Evolutionary conservation across 2,113 vertebrate species (phyloP).

Genomic region (Butorides virescens): DNA sequence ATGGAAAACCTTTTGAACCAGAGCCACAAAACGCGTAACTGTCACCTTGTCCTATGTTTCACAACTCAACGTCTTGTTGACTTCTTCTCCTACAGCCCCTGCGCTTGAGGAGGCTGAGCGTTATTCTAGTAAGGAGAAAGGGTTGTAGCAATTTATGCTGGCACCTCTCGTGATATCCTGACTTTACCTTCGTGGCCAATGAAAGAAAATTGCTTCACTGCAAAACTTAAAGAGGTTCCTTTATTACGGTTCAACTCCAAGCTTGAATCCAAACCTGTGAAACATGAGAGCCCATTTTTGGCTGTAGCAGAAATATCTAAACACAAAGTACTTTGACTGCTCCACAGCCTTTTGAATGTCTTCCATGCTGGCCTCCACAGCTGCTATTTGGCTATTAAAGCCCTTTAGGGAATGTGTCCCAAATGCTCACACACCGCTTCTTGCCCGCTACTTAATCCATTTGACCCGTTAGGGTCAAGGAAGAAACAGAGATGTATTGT

Average conservation of each 20-base stretch:
- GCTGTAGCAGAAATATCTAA: constrained; percentile 22
- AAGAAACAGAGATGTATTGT: not conserved
- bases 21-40: not conserved
- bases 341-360: not conserved
- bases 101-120: not conserved
- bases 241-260: constrained; percentile 24
- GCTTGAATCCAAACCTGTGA: constrained; percentile 26
- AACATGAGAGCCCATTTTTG: not conserved
- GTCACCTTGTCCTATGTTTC: not conserved
- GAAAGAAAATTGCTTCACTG: constrained; percentile 40
- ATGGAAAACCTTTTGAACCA: constrained; percentile 18
- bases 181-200: constrained; percentile 23
- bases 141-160: constrained; percentile 3
- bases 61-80: not conserved
- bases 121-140: not conserved
- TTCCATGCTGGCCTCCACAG: constrained; percentile 10
- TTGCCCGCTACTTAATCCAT: not conserved
- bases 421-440: not conserved
- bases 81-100: not conserved
- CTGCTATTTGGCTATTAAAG: constrained; percentile 15
- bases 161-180: not conserved
- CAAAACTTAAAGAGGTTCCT: not conserved
- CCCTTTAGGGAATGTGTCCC: not conserved
- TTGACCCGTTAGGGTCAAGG: not conserved
- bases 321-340: not conserved